These are phyloP conservation scores for Acanthopleura granulata DNA, from an alignment of 2,888 invertebrate genomes.

Conservation along the genomic window DNA sequence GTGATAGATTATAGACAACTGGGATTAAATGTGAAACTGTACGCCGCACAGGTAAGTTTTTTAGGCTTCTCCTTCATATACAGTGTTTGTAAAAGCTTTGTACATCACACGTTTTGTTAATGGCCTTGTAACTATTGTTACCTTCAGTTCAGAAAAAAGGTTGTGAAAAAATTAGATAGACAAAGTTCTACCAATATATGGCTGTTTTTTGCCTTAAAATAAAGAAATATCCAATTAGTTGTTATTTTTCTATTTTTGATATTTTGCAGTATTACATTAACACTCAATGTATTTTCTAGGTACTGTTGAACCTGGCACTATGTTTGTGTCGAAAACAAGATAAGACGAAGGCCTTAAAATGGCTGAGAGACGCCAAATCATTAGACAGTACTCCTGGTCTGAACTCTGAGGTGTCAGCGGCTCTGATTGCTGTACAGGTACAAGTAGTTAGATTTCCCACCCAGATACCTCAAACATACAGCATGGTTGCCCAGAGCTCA, in stretches of 20 bases:
- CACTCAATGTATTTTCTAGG: constrained; percentile 2
- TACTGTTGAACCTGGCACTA: constrained; percentile 22
- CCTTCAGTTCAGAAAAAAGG: no score
- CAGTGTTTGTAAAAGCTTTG: no score
- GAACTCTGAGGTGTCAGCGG: neutral
- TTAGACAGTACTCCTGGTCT: neutral
- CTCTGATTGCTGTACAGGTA: neutral
- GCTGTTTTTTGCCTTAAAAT: neutral
- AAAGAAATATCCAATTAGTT: neutral
- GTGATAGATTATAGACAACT: constrained; percentile 30
- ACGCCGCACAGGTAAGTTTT: constrained; percentile 19
- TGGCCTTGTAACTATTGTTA: no score
- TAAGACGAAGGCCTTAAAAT: neutral
- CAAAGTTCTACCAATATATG: neutral
- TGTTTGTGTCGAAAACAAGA: neutral
- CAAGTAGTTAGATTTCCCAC: no score
- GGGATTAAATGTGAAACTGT: constrained; percentile 23
- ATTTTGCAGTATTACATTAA: neutral
- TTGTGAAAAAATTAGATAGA: no score
- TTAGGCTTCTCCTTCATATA: no score
- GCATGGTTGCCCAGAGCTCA: no score
- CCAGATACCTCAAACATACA: no score
- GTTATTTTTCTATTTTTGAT: neutral
- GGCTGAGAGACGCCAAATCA: neutral
- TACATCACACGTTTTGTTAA: no score